These are phyloP conservation scores for Patiria pectinifera DNA, from an alignment of 53 echinoderm and acorn worm species.

Conservation along the genomic window DNA sequence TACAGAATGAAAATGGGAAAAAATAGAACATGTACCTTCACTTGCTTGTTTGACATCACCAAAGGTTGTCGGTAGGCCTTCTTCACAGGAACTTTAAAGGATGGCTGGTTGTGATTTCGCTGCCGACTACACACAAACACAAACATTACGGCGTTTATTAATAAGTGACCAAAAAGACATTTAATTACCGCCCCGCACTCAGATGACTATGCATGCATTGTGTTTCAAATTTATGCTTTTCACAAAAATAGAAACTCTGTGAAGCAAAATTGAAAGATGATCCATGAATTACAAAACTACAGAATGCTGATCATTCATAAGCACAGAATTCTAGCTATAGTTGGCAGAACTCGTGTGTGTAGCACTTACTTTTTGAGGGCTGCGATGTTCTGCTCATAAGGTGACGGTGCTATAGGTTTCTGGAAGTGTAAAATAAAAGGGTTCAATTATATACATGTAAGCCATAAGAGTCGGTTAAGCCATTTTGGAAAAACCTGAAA, in stretches of 20 bases:
- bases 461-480: too few relatives aligned
- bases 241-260: too few relatives aligned
- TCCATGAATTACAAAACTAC: too few relatives aligned
- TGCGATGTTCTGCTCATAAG: conserved; percentile 44
- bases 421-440: neutral
- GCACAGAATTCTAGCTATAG: neutral
- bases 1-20: too few relatives aligned
- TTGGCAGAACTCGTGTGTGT: neutral
- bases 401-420: conserved; percentile 46
- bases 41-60: conserved; percentile 69
- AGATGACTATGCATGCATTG: too few relatives aligned
- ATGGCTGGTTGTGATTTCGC: conserved; percentile 58
- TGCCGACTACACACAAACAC: neutral
- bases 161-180: neutral
- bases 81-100: conserved; percentile 81
- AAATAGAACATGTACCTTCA: conserved; percentile 40
- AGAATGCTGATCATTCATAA: too few relatives aligned
- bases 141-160: neutral
- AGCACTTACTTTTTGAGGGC: conserved; percentile 45
- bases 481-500: too few relatives aligned
- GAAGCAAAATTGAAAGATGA: too few relatives aligned
- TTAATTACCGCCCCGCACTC: too few relatives aligned
- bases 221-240: too few relatives aligned
- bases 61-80: conserved; percentile 84
- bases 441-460: neutral